Conservation (phyloP, 2,113 vertebrate species). For the Poeciliopsis turrubarensis region DNA sequence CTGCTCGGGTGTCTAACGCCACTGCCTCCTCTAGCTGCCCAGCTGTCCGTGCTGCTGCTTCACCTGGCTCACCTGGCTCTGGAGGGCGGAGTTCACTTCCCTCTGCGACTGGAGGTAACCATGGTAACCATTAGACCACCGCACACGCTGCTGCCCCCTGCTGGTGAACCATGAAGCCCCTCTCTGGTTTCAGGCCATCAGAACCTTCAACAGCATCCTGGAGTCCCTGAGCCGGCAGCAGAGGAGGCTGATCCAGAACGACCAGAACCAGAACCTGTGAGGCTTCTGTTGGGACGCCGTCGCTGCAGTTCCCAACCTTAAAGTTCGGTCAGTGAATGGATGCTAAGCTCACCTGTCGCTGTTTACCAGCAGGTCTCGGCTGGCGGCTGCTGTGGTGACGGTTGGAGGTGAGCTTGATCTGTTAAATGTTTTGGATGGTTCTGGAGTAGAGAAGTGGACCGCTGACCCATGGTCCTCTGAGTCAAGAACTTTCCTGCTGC, state of each 20-base stretch:
- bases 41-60: slow-evolving; percentile 82
- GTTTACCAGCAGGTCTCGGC: slow-evolving; percentile 33
- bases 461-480: no score
- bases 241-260: slow-evolving; percentile 75
- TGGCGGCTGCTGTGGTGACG: slow-evolving; percentile 49
- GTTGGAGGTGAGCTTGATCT: slow-evolving; percentile 57
- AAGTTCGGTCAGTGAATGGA: not conserved
- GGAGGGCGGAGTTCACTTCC: slow-evolving; percentile 64
- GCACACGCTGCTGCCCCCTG: not conserved
- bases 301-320: no score
- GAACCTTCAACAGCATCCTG: slow-evolving; percentile 87
- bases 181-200: slow-evolving; percentile 80
- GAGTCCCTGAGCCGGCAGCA: slow-evolving; percentile 73
- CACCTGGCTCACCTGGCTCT: slow-evolving; percentile 79
- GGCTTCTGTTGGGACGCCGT: no score
- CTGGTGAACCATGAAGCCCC: not conserved
- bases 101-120: slow-evolving; percentile 84
- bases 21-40: slow-evolving; percentile 31
- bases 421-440: no score
- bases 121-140: not conserved
- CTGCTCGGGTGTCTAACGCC: not conserved
- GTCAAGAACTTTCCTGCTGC: no score
- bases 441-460: no score
- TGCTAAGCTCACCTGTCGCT: not conserved
- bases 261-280: slow-evolving; percentile 66